phyloP scores from a whole-genome alignment of 2,888 invertebrate species.

The Hartigia nigra region DNA sequence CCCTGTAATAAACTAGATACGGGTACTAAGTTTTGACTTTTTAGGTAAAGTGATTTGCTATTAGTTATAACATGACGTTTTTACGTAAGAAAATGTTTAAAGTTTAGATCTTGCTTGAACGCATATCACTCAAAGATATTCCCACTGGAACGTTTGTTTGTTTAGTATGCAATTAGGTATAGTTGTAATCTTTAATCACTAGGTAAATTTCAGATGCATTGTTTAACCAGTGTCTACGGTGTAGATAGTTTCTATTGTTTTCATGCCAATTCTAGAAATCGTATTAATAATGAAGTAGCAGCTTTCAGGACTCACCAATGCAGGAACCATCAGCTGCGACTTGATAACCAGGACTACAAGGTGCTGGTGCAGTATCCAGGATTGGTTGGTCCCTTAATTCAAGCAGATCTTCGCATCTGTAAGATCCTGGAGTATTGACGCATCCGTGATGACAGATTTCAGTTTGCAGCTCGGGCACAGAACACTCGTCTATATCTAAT shows the following conservation, averaged over 20 bases:
- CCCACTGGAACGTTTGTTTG: background rate
- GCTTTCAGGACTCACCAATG: constrained; percentile 50
- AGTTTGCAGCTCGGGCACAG: constrained; percentile 62
- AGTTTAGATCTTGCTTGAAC: background rate
- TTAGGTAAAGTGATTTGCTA: background rate
- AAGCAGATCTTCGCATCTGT: constrained; percentile 56
- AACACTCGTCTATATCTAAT: constrained; percentile 76
- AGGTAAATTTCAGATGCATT: background rate
- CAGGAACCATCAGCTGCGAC: constrained; percentile 48
- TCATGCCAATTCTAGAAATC: background rate
- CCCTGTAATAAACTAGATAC: background rate
- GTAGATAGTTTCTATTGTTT: background rate
- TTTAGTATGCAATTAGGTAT: background rate
- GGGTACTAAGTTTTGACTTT: background rate
- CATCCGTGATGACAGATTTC: constrained; percentile 64
- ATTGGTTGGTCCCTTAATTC: constrained; percentile 51
- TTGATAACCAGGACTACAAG: constrained; percentile 54
- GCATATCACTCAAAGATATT: background rate
- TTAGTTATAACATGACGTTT: background rate
- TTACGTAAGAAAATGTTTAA: background rate
- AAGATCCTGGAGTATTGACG: constrained; percentile 71
- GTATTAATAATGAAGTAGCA: background rate
- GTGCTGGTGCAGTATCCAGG: constrained; percentile 39
- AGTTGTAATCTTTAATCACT: background rate
- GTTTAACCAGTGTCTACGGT: background rate